Base-by-base conservation (phyloP, 2,113 vertebrate genomes). In the Reinhardtius hippoglossoides region DNA sequence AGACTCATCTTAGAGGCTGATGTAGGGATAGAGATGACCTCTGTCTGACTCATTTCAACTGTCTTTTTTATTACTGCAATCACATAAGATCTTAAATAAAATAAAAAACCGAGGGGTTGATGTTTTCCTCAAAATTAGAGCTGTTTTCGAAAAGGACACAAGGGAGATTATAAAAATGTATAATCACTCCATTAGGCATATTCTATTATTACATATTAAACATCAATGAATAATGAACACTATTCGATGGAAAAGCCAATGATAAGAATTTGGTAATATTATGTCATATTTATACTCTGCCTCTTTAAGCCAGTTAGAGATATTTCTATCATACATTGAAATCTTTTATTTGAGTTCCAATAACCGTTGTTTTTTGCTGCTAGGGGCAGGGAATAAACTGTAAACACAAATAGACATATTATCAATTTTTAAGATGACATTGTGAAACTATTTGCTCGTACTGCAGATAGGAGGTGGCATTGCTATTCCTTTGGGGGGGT, bases 21-120 rank as follows among this genome's bases (percentile, higher is more conserved):
- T 75, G 76, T 55, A 67, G 58, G 81, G 85, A 87, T 57, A 84
- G 50, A 86, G 83, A 86, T 84, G 74, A 71, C 88, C 69, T 76
- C 83, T 57, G 75, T 72, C 65, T 62, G 56, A 81, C 60, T 73
- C 48, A 69, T 82, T 69, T 82, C 46, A 73, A 74, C 70, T 58
- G 54, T 74, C 64, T 61, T 67, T 31, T 74, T 82, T 50, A 69
- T 60, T 35, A 58, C 16, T 50, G 48, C 82, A 72, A 81, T 83
- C 46, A 23, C n/a, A 79, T 64, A 68, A 31, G 70, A 77, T 66
- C 70, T 72, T 57, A 71, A 48, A 31, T 7, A 31, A 31, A 31
- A 31, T 31, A 31, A 31, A 31, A 31, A 31, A 31, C 5, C 27
- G 5, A 31, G 27, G 27, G 27, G 27, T 5, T 31, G 31, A 31